Base-by-base conservation (phyloP, 2,888 invertebrate species). In the Sinotaia quadrata region DNA sequence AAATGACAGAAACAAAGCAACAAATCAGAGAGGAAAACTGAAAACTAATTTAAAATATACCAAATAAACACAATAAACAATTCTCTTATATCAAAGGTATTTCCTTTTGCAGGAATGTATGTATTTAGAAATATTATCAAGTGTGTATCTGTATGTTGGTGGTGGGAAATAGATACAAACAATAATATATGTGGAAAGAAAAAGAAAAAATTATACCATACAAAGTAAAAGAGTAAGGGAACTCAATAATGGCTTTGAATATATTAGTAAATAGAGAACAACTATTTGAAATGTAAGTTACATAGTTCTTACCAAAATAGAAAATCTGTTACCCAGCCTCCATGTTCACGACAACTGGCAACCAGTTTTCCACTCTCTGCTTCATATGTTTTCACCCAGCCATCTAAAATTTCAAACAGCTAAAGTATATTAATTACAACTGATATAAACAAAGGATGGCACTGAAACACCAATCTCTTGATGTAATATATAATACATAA, bases 291-390 rank as follows among this genome's bases (percentile, higher is more conserved):
- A 56, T 31, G 2, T 27, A 56, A 7, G 7, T 56, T 56, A 52
- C 31, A 24, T 21, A 34, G 15, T 10, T 21, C 65, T 78, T 74
- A 87, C 88, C 88, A 88, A 72, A 81, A 87, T 2, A 87, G 71
- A 69, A 88, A 88, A 63, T 87, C 85, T 58, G 88, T 88, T 4
- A 88, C 81, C 87, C 88, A 87, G 27, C 88, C 88, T 71, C 79
- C 79, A 71, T 88, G 88, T 66, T 85, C 86, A 75, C 79, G 76
- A 21, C 79, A 76, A 34, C 79, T 76, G 57, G 79, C 77, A 2
- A 84, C 76, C 21, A 83, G 74, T 69, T 84, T 85, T 21, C 85
- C 85, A 67, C 80, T 82, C 69, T 87, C 87, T 57, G 84, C 81
- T 72, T 87, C 87, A 81, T 81, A 87, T 4, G 78, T 77, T 69